Evolutionary conservation across 2,888 invertebrate genomes (phyloP), one percentile per base, ranked within the genome.

Genomic region (Acanthacorydalis orientalis): DNA sequence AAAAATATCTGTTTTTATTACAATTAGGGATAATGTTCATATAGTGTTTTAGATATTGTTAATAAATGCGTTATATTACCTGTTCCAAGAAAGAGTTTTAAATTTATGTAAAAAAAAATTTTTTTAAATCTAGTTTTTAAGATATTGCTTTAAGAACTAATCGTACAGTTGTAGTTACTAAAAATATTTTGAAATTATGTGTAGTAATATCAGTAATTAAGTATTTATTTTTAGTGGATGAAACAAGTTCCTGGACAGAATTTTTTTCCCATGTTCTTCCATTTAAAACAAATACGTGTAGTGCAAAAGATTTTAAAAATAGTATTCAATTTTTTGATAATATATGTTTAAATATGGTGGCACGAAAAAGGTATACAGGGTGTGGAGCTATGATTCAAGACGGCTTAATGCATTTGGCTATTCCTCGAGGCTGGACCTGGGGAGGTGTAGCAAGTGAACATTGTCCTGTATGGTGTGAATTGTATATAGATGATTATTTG

Each of bases 351-450:
- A 63, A 60, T 51, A 46, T 49, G 7, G 57, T 53, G 46, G 51
- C 60, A 12, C 57, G 58, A 48, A 49, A 53, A 37, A 60, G 61
- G 48, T 55, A 64, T 54, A 77, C 77, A 51, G 76, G 77, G 1
- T 60, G 68, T 48, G 67, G 72, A 41, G 80, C 79, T 7, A 72
- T 78, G n/a, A 71, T 87, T 37, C 70, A 75, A 45, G 74, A 78
- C 12, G 86, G 86, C 0, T 65, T 87, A 39, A 77, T 77, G 49
- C 85, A 84, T 57, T 65, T 85, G 46, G 83, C 84, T 43, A 87
- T 88, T 52, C 87, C 87, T 0, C 72, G 79, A n/a, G 84, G 83
- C 4, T 87, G 86, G 86, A 75, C 74, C 14, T 86, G 84, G 86
- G 85, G 85, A 10, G 88, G 87, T 0, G 72, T 79, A 1, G 83